Evolutionary conservation across 2,113 vertebrate genomes (phyloP), one percentile per base, ranked within the genome.

Genomic region (Petromus typicus): DNA sequence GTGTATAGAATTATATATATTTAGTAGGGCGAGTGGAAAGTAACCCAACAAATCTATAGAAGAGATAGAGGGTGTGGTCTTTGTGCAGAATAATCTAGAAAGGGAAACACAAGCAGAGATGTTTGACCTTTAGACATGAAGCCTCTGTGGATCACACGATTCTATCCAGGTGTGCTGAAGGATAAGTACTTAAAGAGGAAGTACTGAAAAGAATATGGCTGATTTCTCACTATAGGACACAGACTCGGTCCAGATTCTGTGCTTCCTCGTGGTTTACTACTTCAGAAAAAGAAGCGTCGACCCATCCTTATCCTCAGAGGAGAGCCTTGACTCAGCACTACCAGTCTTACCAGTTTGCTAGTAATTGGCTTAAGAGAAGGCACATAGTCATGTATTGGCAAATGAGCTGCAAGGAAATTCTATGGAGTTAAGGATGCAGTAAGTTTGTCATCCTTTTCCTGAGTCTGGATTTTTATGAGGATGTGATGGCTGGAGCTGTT

Each of bases 401-500:
- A 79, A 12, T 48, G 37, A 54, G 43, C 32, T 79, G 25, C 17
- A 22, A 73, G 71, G 13, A 76, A 79, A 34, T 57, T 67, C 59
- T 61, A 67, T 7, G 14, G 30, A 43, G 7, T 78, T 78, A 54
- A 40, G 14, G 85, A 7, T 51, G 4, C 43, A 34, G 27, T 16
- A 56, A n/a, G 25, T 82, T 82, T 90, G 17, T 18, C 6, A 61
- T 34, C 17, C 13, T 5, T 81, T 90, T 30, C 40, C 22, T 67
- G 78, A 82, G 54, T 88, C 51, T 92, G 85, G 27, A 30, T 30
- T 79, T 84, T 87, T 80, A 56, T 85, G 78, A 90, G 43, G 32
- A 56, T 51, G 82, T 59, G 57, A 88, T 90, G 79, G 12, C 82
- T 61, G 45, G 86, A 91, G 86, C 43, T 64, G 34, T 14, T 34